Evolutionary conservation across 2,888 invertebrate genomes (phyloP).

Genomic region (Dynastes hyllus): DNA sequence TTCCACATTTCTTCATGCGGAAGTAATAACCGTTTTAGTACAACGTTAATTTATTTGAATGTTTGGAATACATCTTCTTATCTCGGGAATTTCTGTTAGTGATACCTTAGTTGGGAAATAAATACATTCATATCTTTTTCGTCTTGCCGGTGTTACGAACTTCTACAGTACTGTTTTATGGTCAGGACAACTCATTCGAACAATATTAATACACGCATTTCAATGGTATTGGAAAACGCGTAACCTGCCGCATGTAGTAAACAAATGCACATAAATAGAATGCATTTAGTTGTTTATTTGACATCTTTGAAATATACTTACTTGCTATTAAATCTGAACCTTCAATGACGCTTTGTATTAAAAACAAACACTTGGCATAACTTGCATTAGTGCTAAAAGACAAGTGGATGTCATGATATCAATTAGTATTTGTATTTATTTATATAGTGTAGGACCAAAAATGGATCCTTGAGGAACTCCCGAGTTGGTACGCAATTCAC

Average conservation of each 20-base stretch:
- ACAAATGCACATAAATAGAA: neutral
- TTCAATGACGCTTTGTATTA: neutral
- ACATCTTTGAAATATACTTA: neutral
- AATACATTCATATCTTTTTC: constrained; percentile 28
- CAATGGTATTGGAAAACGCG: neutral
- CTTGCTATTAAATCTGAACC: neutral
- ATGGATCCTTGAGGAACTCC: too few species aligned
- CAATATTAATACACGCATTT: constrained; percentile 27
- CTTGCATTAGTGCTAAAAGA: too few species aligned
- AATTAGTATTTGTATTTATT: too few species aligned
- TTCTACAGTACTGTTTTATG: constrained; percentile 17
- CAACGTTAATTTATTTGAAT: constrained; percentile 34
- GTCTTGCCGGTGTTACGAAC: neutral
- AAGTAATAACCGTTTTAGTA: constrained; percentile 29
- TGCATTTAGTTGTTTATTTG: neutral
- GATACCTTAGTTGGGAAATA: constrained; percentile 20
- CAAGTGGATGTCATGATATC: too few species aligned
- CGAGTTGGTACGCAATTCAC: too few species aligned
- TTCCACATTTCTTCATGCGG: constrained; percentile 38
- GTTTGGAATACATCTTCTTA: constrained; percentile 38
- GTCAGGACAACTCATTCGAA: neutral
- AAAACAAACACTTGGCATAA: too few species aligned
- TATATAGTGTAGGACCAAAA: too few species aligned
- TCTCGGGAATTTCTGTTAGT: constrained; percentile 34
- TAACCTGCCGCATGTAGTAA: neutral